Percentiles rank a stretch among this genome's conserved stretches.
Evolutionary conservation across 2,797 vertebrate genomes (phyloP).

Genomic region (Urocyon cinereoargenteus): DNA sequence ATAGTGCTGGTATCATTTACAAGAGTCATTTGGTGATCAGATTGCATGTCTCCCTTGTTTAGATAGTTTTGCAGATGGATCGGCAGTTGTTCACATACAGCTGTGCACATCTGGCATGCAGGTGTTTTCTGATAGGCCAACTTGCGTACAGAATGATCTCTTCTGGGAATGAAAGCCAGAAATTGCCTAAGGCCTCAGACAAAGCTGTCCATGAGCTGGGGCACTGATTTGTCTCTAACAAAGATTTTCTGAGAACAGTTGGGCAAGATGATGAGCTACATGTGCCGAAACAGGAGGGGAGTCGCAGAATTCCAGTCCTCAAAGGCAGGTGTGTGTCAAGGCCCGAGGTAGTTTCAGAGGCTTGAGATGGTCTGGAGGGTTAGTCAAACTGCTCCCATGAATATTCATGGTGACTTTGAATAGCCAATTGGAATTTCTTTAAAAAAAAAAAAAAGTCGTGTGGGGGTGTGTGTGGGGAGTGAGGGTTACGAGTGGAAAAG

Average conservation of each 20-base stretch:
- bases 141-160: constrained; percentile 56
- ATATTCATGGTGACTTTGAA: neutral
- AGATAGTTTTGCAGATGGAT: constrained; percentile 46
- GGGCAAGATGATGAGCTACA: neutral
- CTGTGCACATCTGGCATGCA: constrained; percentile 71
- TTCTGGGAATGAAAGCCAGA: constrained; percentile 25
- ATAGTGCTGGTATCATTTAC: neutral
- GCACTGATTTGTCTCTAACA: neutral
- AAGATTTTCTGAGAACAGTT: neutral
- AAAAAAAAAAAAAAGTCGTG: neutral
- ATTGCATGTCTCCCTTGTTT: neutral
- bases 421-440: neutral
- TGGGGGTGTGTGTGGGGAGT: neutral
- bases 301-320: neutral
- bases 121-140: neutral
- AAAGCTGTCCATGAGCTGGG: neutral
- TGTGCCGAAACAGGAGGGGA: neutral
- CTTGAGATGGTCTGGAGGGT: neutral
- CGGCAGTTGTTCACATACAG: neutral
- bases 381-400: neutral
- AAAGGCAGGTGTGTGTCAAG: neutral
- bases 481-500: neutral
- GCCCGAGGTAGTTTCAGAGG: neutral
- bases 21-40: neutral
- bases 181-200: neutral